Evolutionary conservation across 2,113 vertebrate species (phyloP), one percentile per base, ranked within the genome.

Genomic region (Anser cygnoides): DNA sequence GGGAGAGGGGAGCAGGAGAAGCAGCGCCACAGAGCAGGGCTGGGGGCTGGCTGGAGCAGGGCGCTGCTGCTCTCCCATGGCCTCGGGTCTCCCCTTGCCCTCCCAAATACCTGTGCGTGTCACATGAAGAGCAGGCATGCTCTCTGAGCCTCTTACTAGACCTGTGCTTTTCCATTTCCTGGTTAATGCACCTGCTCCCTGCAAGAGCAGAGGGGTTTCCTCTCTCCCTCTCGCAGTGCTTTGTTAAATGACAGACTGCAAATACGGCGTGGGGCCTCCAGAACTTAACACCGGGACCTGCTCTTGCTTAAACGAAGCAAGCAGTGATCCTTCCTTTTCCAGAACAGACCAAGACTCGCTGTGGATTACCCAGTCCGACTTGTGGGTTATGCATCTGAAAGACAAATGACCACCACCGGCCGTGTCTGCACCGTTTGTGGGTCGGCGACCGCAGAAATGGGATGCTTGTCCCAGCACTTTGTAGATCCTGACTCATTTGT

Each of bases 341-440:
- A 0, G 4, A 65, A 35, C 33, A 85, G 67, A 33, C 76, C 59
- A 26, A 21, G 49, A 37, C 31, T 28, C 57, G 25, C 75, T 1
- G 0, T 35, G 72, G 66, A 54, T 82, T 82, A 21, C 55, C 90
- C 3, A 0, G 0, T 3, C 4, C 2, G 3, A 17, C 62, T 25
- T 66, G 23, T 29, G 28, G 21, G 22, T 83, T 50, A 33, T 31
- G 63, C 71, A 77, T 55, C 22, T 6, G 14, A 19, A 77, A 44
- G 41, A 55, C 59, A 59, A 43, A 67, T 39, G 52, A 25, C 6
- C 0, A 0, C 13, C 10, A 18, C 1, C 1, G 1, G 3, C 33
- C 3, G 9, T 50, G 46, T 41, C 46, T 65, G 50, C 15, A 17
- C 49, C 6, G 0, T 2, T 37, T 41, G 16, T 0, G 0, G 43